Base-by-base conservation (phyloP, 2,888 invertebrate genomes). In the Elegia similella region DNA sequence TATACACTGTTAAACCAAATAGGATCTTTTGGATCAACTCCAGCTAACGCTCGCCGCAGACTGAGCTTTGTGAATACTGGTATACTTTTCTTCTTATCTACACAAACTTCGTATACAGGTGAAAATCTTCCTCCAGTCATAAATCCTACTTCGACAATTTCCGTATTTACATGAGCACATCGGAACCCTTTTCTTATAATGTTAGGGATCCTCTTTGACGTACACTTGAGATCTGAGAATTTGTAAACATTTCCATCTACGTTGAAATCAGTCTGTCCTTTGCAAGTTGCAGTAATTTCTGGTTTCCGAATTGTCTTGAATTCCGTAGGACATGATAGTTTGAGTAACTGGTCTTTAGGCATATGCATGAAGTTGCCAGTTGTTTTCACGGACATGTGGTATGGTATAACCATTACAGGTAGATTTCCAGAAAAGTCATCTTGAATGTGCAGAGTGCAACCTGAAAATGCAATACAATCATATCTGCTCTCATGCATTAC, bases 91-190 rank as follows among this genome's bases (percentile, higher is more conserved):
- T 47, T 34, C 29, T 62, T 69, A 55, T 82, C 72, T 0, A 77
- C 34, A 48, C 86, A 86, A 5, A 82, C 66, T 55, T 78, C 71
- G 34, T 76, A 86, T 0, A 78, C 72, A 13, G 63, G 61, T 2
- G 72, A 29, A 42, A 73, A 69, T 15, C 48, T 38, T 2, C 16
- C 52, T 2, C 46, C 7, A 1, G 65, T 2, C 30, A 62, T 57
- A 52, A 68, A 84, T 2, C 75, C 78, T 15, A 86, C 59, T 42
- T 70, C 60, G 0, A 80, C 6, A 12, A 44, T 58, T 63, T 81
- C 75, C 0, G 75, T 69, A 6, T 73, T 62, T 0, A 59, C 60
- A 1, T 55, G 52, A 2, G 56, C 34, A 50, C 85, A 84, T 8
- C 10, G 0, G 0, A 5, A 44, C 2, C 67, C 63, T 7, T 70